phyloP scores from a whole-genome alignment of 2,888 invertebrate species.

The Malthinus flaveolus region DNA sequence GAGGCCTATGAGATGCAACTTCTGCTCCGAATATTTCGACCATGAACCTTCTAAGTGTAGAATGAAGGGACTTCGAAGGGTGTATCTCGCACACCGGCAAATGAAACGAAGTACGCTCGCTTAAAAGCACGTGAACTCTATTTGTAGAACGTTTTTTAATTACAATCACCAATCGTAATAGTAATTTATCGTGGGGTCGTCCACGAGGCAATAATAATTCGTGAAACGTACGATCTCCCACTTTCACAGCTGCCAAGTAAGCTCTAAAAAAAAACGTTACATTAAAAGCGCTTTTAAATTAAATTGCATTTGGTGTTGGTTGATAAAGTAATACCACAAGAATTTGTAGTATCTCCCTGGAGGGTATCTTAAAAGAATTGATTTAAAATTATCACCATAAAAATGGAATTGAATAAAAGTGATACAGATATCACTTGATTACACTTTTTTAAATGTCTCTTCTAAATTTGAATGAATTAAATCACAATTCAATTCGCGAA shows the following conservation, averaged over 20 bases:
- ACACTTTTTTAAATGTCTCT: too few species aligned
- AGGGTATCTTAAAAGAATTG: neutral
- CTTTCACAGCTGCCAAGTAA: conserved; percentile 22
- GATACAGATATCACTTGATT: too few species aligned
- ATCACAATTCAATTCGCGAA: too few species aligned
- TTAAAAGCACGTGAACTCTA: conserved; percentile 80
- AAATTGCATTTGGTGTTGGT: too few species aligned
- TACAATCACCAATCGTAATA: conserved; percentile 77
- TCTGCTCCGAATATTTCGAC: conserved; percentile 88
- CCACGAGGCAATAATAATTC: conserved; percentile 70
- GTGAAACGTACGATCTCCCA: conserved; percentile 65
- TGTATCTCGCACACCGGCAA: conserved; percentile 88
- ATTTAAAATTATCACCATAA: too few species aligned
- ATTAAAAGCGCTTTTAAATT: too few species aligned
- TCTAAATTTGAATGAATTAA: too few species aligned
- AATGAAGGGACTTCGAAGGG: conserved; percentile 82
- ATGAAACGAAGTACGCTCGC: conserved; percentile 82
- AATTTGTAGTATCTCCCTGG: neutral
- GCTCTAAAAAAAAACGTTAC: conserved; percentile 25
- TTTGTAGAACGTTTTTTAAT: conserved; percentile 82
- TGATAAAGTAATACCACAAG: neutral
- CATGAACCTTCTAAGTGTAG: conserved; percentile 86
- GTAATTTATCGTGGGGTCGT: conserved; percentile 70
- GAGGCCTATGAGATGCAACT: conserved; percentile 80
- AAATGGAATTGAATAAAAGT: too few species aligned